A percentile compares a stretch with the other conserved stretches of the same genome.
Evolutionary conservation across 2,797 vertebrate species (phyloP).

Genomic region (Silurus aristotelis): DNA sequence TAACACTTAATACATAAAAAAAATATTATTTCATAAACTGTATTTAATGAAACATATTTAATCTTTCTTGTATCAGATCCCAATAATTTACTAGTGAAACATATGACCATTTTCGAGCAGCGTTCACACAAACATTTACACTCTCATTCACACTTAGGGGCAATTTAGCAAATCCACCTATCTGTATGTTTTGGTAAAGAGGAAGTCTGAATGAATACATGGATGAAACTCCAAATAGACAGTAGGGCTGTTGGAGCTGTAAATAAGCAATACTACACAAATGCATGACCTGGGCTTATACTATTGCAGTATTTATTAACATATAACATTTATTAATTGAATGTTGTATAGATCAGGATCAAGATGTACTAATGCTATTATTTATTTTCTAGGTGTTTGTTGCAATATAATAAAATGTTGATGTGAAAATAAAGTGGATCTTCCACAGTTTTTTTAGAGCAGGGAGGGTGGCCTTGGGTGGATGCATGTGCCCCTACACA

Average conservation of each 20-base stretch:
- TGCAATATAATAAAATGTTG: not conserved
- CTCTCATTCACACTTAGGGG: not conserved
- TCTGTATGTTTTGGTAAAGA: not conserved
- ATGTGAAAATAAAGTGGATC: not conserved
- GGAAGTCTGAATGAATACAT: not conserved
- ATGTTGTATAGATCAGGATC: not conserved
- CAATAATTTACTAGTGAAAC: not conserved
- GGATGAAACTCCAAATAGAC: not conserved
- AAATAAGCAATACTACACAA: not conserved
- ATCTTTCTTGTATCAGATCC: not conserved
- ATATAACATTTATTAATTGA: not conserved
- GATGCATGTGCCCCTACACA: not conserved
- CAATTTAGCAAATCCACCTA: not conserved
- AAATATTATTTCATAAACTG: not conserved
- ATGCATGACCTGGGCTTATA: not conserved
- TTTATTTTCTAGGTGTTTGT: not conserved
- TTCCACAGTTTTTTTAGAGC: not conserved
- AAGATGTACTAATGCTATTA: not conserved
- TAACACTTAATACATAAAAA: not conserved
- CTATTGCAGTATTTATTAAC: not conserved
- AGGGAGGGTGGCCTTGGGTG: not conserved
- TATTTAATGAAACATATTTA: constrained; percentile 18
- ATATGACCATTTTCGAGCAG: not conserved
- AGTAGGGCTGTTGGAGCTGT: not conserved
- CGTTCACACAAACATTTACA: not conserved